Evolutionary conservation across 2,113 vertebrate genomes (phyloP).

Genomic region (Anhinga anhinga): DNA sequence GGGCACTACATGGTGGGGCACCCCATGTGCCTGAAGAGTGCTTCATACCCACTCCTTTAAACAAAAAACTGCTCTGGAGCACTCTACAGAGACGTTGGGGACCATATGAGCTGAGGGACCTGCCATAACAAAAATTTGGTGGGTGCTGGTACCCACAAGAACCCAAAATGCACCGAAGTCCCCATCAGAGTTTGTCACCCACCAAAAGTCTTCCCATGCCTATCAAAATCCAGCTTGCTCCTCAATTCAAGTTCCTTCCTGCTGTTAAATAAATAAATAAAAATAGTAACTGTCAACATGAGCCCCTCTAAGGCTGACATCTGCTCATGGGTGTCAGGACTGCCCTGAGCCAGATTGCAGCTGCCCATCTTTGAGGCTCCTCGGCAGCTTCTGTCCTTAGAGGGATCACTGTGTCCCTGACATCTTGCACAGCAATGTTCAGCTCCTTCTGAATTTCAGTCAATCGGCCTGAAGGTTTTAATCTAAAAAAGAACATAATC

Average conservation of each 20-base stretch:
- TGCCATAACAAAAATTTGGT: background rate
- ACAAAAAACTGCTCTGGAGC: background rate
- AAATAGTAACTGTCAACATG: background rate
- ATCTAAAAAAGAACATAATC: background rate
- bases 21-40: background rate
- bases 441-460: background rate
- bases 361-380: background rate
- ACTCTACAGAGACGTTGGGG: fast-evolving
- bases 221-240: background rate
- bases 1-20: background rate
- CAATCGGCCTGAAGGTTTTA: background rate
- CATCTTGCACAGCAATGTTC: background rate
- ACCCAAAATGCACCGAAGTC: background rate
- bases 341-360: background rate
- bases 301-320: background rate
- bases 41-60: background rate
- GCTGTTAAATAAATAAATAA: background rate
- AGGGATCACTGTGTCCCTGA: background rate
- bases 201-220: background rate
- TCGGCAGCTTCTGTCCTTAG: background rate
- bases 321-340: background rate
- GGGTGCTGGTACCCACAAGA: background rate
- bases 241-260: background rate
- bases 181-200: background rate
- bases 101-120: background rate